A percentile compares a stretch with the other conserved stretches of the same genome.
Evolutionary conservation across 2,888 invertebrate genomes (phyloP).

Genomic region (Yponomeuta malinellus): DNA sequence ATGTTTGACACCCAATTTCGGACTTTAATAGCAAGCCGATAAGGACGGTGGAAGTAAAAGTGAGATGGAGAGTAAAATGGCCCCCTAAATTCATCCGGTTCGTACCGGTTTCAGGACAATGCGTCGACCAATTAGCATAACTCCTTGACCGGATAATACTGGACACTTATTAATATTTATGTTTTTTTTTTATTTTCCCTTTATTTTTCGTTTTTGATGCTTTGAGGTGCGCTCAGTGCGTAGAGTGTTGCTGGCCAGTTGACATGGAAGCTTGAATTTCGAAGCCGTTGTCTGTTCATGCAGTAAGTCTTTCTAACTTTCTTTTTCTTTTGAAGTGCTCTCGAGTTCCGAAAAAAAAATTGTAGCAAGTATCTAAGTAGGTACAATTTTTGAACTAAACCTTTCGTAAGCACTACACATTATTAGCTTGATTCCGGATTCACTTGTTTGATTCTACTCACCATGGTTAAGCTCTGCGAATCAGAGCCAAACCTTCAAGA

Average conservation of each 20-base stretch:
- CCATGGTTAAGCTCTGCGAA: too few relatives aligned
- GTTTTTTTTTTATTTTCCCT: slow-evolving; percentile 20
- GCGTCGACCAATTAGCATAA: slow-evolving; percentile 64
- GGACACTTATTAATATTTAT: slow-evolving; percentile 71
- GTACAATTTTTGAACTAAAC: too few relatives aligned
- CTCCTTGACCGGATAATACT: slow-evolving; percentile 66
- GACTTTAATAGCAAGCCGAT: slow-evolving; percentile 27
- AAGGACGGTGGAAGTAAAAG: slow-evolving; percentile 18
- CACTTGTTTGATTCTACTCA: too few relatives aligned
- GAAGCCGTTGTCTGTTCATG: neutral
- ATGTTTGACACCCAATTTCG: slow-evolving; percentile 22
- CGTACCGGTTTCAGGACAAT: slow-evolving; percentile 65
- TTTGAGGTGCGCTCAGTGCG: slow-evolving; percentile 38
- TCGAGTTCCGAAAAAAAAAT: neutral
- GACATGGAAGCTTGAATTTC: slow-evolving; percentile 10
- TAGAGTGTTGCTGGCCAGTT: slow-evolving; percentile 37
- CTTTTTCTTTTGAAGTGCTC: neutral
- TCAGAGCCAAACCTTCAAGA: too few relatives aligned
- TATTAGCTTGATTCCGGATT: too few relatives aligned
- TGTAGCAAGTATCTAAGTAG: too few relatives aligned
- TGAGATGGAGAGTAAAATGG: neutral
- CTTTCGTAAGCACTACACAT: too few relatives aligned
- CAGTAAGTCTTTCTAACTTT: neutral
- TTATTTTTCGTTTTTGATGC: slow-evolving; percentile 24
- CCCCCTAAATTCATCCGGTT: slow-evolving; percentile 63